Conservation (phyloP, 2,888 invertebrate species). For the Endotricha flammealis region DNA sequence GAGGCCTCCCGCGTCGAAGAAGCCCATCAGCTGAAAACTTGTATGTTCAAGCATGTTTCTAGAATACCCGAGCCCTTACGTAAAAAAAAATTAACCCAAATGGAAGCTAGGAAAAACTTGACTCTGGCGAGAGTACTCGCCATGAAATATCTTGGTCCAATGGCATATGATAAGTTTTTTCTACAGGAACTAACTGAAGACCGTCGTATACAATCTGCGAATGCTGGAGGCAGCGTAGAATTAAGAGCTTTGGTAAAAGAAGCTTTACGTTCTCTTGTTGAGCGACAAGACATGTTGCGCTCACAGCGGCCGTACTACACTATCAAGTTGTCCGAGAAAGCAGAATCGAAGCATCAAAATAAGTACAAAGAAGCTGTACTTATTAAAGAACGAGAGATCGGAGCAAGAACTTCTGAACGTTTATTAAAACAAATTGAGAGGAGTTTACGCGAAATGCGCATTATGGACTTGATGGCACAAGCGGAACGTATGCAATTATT, state of each 20-base stretch:
- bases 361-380: slow-evolving; percentile 55
- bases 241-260: slow-evolving; percentile 44
- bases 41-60: slow-evolving; percentile 51
- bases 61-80: slow-evolving; percentile 53
- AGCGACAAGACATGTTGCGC: slow-evolving; percentile 65
- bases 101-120: slow-evolving; percentile 57
- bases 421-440: slow-evolving; percentile 53
- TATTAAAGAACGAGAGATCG: slow-evolving; percentile 54
- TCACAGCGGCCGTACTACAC: slow-evolving; percentile 67
- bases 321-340: slow-evolving; percentile 60
- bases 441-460: slow-evolving; percentile 45
- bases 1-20: slow-evolving; percentile 42
- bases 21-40: too few relatives aligned
- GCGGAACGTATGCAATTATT: slow-evolving; percentile 70
- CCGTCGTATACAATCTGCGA: slow-evolving; percentile 55
- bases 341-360: slow-evolving; percentile 58
- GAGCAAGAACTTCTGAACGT: slow-evolving; percentile 55
- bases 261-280: slow-evolving; percentile 52
- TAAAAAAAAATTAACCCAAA: slow-evolving; percentile 58
- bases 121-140: slow-evolving; percentile 62
- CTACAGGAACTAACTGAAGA: slow-evolving; percentile 53
- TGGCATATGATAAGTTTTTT: slow-evolving; percentile 72
- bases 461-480: slow-evolving; percentile 60
- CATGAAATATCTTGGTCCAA: slow-evolving; percentile 69
- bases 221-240: slow-evolving; percentile 47